A percentile compares a stretch with the other conserved stretches of the same genome.
Evolutionary conservation across 2,113 vertebrate species (phyloP).

Genomic region (Willisornis vidua): DNA sequence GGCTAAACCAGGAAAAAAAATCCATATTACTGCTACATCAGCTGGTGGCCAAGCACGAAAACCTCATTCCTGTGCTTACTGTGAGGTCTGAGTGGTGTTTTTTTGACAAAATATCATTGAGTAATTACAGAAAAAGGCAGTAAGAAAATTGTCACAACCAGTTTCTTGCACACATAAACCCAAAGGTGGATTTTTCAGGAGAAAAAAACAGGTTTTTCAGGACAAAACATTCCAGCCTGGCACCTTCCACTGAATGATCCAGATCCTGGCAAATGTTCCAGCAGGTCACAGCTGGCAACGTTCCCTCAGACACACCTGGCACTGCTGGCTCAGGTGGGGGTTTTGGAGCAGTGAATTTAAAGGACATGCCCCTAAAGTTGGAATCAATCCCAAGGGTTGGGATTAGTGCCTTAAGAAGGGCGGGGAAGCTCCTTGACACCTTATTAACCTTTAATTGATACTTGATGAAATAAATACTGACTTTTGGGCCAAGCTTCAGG

Average conservation of each 20-base stretch:
- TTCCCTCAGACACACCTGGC: background rate
- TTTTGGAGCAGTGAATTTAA: background rate
- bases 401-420: background rate
- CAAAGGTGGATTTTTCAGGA: background rate
- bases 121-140: background rate
- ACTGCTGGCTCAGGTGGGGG: accelerated
- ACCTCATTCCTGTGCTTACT: background rate
- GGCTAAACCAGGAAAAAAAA: background rate
- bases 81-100: background rate
- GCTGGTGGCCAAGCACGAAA: background rate
- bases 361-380: accelerated
- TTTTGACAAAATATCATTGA: background rate
- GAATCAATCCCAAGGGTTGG: accelerated
- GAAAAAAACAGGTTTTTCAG: background rate
- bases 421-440: background rate
- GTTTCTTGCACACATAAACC: background rate
- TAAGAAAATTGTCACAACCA: background rate
- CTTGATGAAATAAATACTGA: background rate
- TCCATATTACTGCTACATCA: background rate
- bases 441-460: background rate
- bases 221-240: background rate
- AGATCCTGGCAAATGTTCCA: background rate
- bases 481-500: background rate
- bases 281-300: background rate
- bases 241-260: background rate